Percentiles rank a stretch among this genome's conserved stretches.
phyloP scores from a whole-genome alignment of 2,113 vertebrate species.

The Forbesichthys agassizii region DNA sequence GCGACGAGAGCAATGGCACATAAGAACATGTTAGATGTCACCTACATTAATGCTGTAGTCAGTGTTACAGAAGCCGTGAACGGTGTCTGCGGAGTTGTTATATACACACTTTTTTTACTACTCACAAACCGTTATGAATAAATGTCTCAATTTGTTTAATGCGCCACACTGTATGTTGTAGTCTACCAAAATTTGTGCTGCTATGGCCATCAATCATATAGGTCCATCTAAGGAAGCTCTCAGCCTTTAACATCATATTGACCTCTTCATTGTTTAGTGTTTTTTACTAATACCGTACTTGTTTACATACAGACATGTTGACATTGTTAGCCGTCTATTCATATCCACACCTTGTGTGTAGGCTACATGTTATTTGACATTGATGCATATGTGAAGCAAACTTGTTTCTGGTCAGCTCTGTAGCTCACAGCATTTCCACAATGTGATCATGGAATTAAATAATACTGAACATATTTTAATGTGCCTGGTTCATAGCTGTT shows the following conservation, averaged over 20 bases:
- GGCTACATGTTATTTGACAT: constrained; percentile 6
- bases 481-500: background rate
- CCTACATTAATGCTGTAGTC: constrained; percentile 32
- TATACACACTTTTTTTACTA: background rate
- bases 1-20: constrained; percentile 8
- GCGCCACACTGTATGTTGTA: constrained; percentile 28
- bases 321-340: background rate
- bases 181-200: constrained; percentile 12
- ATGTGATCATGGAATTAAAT: background rate
- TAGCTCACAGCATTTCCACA: background rate
- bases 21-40: constrained; percentile 27
- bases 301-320: background rate
- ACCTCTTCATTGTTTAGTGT: background rate
- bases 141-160: constrained; percentile 57
- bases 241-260: no score
- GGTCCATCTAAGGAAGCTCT: no score
- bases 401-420: no score
- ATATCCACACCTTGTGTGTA: background rate
- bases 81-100: no score
- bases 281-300: constrained; percentile 21
- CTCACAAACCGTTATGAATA: constrained; percentile 62
- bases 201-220: constrained; percentile 10
- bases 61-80: no score
- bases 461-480: no score
- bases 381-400: constrained; percentile 9